Evolutionary conservation across 2,888 invertebrate genomes (phyloP).

Genomic region (Pilophorus perplexus): DNA sequence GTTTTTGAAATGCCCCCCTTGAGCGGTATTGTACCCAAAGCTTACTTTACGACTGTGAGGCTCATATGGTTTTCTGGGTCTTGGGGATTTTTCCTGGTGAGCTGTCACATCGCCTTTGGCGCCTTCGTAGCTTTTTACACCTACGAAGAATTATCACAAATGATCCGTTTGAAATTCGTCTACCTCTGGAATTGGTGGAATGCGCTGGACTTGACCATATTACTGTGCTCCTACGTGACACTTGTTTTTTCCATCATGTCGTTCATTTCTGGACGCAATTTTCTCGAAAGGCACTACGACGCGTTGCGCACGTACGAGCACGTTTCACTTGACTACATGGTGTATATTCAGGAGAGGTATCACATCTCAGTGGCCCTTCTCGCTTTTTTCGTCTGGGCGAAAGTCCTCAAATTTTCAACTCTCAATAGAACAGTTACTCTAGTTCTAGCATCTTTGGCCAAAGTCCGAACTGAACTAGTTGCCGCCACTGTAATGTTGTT

Average conservation of each 20-base stretch:
- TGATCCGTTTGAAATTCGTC: not conserved
- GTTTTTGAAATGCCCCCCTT: constrained; percentile 26
- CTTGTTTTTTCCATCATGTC: not conserved
- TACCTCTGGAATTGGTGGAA: constrained; percentile 19
- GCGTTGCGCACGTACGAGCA: not conserved
- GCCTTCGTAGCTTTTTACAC: not conserved
- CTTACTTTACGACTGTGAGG: constrained; percentile 5
- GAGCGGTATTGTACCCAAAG: constrained; percentile 15
- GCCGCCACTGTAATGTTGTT: not conserved
- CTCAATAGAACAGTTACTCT: not conserved
- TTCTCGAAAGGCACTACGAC: not conserved
- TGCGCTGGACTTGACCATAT: not conserved
- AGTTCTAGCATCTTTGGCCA: not conserved
- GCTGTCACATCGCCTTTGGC: constrained; percentile 17
- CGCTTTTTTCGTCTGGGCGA: constrained; percentile 2
- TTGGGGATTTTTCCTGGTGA: constrained; percentile 14
- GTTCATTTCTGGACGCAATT: not conserved
- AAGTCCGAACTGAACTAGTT: not conserved
- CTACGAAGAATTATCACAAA: not conserved
- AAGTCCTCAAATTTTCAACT: constrained; percentile 9
- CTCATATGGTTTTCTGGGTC: not conserved
- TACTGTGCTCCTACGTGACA: not conserved
- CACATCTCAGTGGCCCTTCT: not conserved
- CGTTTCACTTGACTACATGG: not conserved
- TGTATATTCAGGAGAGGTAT: not conserved